Evolutionary conservation across 2,113 vertebrate genomes (phyloP).

Genomic region (Petroica traversi): DNA sequence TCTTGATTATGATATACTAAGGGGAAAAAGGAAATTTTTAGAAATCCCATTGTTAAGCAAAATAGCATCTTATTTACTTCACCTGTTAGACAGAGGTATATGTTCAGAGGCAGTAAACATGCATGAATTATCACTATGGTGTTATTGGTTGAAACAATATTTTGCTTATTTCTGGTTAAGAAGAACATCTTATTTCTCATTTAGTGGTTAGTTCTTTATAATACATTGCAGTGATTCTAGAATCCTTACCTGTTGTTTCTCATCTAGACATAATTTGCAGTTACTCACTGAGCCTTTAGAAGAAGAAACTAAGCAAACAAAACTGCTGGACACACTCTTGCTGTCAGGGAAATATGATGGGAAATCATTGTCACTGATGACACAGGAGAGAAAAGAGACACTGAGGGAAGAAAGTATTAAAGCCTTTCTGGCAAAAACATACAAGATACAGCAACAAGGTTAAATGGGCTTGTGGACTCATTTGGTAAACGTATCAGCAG

Average conservation of each 20-base stretch:
- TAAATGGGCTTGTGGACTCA: background rate
- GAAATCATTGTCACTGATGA: background rate
- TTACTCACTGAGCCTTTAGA: background rate
- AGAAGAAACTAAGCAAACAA: background rate
- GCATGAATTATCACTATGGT: background rate
- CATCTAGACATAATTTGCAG: background rate
- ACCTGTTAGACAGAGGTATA: background rate
- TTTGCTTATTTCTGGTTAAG: background rate
- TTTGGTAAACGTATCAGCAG: background rate
- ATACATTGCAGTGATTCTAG: background rate
- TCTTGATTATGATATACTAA: background rate
- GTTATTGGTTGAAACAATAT: background rate
- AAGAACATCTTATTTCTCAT: background rate
- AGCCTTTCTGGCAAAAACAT: background rate
- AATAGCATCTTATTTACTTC: background rate
- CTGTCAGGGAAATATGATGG: background rate
- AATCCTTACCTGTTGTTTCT: background rate
- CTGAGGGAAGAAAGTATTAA: background rate
- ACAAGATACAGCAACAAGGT: background rate
- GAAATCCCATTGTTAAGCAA: background rate
- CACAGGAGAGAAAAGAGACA: background rate
- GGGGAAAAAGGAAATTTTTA: background rate
- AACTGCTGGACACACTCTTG: background rate
- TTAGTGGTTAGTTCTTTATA: background rate
- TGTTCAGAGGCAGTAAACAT: background rate